Percentiles rank a stretch among this genome's conserved stretches.
Conservation (phyloP, 2,888 invertebrate genomes). For the Conomelus anceps region DNA sequence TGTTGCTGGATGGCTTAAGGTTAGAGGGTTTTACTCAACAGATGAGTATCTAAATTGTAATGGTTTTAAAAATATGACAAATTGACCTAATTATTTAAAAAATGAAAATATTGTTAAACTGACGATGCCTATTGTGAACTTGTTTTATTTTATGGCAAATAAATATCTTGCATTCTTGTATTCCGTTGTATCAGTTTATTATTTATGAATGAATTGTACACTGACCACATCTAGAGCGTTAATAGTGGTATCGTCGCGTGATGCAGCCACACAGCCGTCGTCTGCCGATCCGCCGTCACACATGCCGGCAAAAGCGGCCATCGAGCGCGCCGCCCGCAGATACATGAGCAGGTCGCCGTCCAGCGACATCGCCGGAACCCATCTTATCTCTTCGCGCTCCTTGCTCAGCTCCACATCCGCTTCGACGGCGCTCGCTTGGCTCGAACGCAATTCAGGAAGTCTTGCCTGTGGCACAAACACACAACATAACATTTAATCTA, state of each 20-base stretch:
- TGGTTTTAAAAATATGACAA: no score
- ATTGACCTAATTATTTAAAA: no score
- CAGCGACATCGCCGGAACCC: constrained; percentile 87
- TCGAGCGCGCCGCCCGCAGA: constrained; percentile 90
- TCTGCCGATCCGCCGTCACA: constrained; percentile 96
- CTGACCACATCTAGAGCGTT: constrained; percentile 88
- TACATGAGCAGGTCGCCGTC: constrained; percentile 97
- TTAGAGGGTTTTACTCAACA: no score
- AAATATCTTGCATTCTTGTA: no score
- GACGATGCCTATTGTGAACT: no score
- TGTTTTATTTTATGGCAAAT: no score
- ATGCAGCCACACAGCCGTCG: constrained; percentile 94
- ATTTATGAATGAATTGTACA: constrained; percentile 24
- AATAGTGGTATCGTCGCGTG: constrained; percentile 94
- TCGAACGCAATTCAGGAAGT: constrained; percentile 52
- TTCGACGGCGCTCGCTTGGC: constrained; percentile 16
- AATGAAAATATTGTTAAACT: no score
- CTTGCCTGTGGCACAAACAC: constrained; percentile 47
- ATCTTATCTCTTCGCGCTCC: constrained; percentile 79
- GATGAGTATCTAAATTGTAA: no score
- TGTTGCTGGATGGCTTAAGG: no score
- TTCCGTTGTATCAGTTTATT: not conserved
- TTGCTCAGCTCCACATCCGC: constrained; percentile 49
- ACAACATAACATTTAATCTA: not conserved
- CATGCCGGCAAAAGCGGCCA: constrained; percentile 98